Conservation (phyloP, 2,888 invertebrate species). For the Rhogogaster chlorosoma region DNA sequence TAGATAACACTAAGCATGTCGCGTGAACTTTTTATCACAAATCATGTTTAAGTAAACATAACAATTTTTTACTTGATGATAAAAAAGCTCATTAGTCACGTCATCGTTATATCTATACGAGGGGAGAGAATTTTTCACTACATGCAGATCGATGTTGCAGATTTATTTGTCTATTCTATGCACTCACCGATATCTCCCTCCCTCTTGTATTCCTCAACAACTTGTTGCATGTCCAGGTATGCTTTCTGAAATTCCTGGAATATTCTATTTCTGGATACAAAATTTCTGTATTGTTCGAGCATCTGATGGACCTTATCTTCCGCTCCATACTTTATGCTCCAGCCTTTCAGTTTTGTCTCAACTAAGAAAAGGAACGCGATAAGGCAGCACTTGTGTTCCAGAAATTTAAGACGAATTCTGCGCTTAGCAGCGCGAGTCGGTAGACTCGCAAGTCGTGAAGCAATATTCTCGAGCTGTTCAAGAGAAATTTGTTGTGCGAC, state of each 20-base stretch:
- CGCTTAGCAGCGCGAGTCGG: conserved; percentile 89
- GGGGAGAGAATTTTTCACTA: background rate
- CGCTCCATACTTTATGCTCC: conserved; percentile 94
- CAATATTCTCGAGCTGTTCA: conserved; percentile 91
- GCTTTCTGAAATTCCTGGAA: conserved; percentile 97
- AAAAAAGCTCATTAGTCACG: background rate
- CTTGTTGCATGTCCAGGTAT: conserved; percentile 94
- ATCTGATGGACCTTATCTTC: conserved; percentile 91
- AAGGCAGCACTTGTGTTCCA: conserved; percentile 96
- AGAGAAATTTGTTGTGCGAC: conserved; percentile 86
- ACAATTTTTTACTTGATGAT: background rate
- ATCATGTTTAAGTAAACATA: background rate
- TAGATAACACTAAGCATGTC: conserved; percentile 29
- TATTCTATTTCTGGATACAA: conserved; percentile 94
- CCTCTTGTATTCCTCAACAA: conserved; percentile 93
- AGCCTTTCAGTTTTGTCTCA: conserved; percentile 92
- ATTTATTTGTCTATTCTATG: background rate
- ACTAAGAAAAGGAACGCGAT: conserved; percentile 95
- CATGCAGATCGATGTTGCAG: background rate
- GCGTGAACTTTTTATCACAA: conserved; percentile 1
- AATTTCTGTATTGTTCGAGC: conserved; percentile 93
- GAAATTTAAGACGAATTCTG: conserved; percentile 91
- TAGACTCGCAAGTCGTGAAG: conserved; percentile 87
- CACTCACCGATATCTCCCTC: conserved; percentile 89
- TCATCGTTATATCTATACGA: conserved; percentile 9